Evolutionary conservation across 2,797 vertebrate genomes (phyloP).

Genomic region (Lagodon rhomboides): DNA sequence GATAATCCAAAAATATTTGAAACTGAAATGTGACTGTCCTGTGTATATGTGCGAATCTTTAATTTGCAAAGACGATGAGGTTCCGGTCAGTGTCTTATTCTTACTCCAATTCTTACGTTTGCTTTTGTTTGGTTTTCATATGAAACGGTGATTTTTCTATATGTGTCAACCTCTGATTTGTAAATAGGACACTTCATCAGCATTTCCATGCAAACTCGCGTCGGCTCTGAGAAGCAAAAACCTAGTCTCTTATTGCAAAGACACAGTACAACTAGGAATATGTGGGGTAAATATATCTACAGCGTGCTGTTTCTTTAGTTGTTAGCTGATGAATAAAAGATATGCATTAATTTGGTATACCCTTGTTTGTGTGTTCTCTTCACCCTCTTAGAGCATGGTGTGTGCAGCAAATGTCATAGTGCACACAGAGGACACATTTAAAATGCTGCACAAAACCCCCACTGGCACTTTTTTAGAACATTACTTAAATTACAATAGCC

Average conservation of each 20-base stretch:
- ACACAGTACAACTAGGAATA: slow-evolving; percentile 73
- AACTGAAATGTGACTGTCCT: slow-evolving; percentile 53
- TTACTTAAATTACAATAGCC: slow-evolving; percentile 46
- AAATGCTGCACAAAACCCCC: slow-evolving; percentile 48
- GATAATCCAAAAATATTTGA: slow-evolving; percentile 55
- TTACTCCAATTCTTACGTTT: slow-evolving; percentile 34
- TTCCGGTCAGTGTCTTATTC: slow-evolving; percentile 58
- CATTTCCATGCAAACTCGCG: slow-evolving; percentile 66
- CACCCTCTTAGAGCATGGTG: slow-evolving; percentile 34
- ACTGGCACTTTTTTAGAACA: slow-evolving; percentile 40
- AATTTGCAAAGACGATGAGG: slow-evolving; percentile 46
- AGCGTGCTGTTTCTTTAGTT: slow-evolving; percentile 79
- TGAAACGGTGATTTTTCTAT: slow-evolving; percentile 57
- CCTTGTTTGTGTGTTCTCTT: slow-evolving; percentile 69
- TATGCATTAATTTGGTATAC: slow-evolving; percentile 79
- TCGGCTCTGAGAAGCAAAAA: slow-evolving; percentile 69
- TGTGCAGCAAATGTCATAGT: slow-evolving; percentile 54
- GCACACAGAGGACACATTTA: slow-evolving; percentile 44
- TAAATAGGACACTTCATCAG: slow-evolving; percentile 79
- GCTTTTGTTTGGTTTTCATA: slow-evolving; percentile 59
- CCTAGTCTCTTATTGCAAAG: slow-evolving; percentile 62
- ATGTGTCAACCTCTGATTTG: slow-evolving; percentile 68
- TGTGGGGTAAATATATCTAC: slow-evolving; percentile 79
- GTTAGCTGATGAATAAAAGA: slow-evolving; percentile 84
- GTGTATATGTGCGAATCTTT: slow-evolving; percentile 56